Evolutionary conservation across 2,888 invertebrate genomes (phyloP).

Genomic region (Liposcelis brunnea): DNA sequence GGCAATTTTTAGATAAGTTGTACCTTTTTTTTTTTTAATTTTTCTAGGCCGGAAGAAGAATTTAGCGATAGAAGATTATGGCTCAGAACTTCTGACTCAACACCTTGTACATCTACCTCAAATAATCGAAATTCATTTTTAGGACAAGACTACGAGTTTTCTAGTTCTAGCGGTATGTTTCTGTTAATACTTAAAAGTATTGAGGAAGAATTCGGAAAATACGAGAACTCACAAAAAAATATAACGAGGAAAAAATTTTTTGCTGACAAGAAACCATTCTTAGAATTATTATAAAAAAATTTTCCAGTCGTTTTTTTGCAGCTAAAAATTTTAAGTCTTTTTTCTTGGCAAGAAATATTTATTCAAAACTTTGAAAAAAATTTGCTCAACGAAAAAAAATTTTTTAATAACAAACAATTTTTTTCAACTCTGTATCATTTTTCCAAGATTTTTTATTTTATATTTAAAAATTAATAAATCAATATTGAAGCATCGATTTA

Average conservation of each 20-base stretch:
- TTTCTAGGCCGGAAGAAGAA: conserved; percentile 14
- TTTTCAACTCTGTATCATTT: conserved; percentile 12
- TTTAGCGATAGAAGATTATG: conserved; percentile 17
- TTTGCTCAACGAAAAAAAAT: no score
- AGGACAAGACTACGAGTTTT: conserved; percentile 38
- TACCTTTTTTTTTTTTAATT: background rate
- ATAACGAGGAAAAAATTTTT: background rate
- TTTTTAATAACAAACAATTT: conserved; percentile 14
- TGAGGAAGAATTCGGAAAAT: background rate
- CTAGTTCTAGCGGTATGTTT: conserved; percentile 23
- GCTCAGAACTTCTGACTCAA: conserved; percentile 22
- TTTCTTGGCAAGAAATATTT: no score
- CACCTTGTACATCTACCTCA: conserved; percentile 1
- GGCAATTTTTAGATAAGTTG: no score
- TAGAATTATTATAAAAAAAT: background rate
- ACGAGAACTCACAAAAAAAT: background rate
- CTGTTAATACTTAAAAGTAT: background rate
- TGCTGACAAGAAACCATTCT: background rate
- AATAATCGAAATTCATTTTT: conserved; percentile 18
- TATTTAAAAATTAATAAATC: no score
- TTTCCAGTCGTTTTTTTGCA: no score
- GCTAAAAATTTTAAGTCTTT: background rate
- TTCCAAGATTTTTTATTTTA: no score
- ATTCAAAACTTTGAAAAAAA: no score
- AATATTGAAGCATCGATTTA: no score